These are phyloP conservation scores for Gastracanthus pulcherrimus DNA, from an alignment of 2,888 invertebrate genomes.

Conservation along the genomic window DNA sequence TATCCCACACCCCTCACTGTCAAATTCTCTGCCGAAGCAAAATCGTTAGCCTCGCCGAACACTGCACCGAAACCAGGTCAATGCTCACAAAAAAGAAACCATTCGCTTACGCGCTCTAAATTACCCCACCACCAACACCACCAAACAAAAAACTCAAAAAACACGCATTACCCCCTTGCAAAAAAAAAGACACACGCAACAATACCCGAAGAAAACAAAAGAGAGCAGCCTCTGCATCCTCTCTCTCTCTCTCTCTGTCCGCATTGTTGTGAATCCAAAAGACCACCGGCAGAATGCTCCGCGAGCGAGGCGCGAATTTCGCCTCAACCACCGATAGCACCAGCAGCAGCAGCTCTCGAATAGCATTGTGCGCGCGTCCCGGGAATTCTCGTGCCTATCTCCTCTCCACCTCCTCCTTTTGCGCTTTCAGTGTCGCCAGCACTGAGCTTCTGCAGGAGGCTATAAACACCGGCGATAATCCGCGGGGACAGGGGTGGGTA, in stretches of 20 bases:
- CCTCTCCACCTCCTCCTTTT: neutral
- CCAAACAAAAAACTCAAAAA: neutral
- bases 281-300: conserved; percentile 1
- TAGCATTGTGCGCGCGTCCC: conserved; percentile 8
- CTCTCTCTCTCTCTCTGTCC: too few relatives aligned
- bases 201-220: neutral
- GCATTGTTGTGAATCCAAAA: conserved; percentile 34
- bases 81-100: too few relatives aligned
- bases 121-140: neutral
- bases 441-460: neutral
- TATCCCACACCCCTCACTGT: too few relatives aligned
- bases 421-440: neutral
- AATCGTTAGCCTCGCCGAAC: neutral
- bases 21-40: too few relatives aligned
- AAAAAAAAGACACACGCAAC: neutral
- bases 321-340: conserved; percentile 22
- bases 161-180: neutral
- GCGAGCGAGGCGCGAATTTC: conserved; percentile 26
- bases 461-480: conserved; percentile 55
- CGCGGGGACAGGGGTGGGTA: conserved; percentile 5
- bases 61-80: too few relatives aligned
- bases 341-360: neutral
- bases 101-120: too few relatives aligned
- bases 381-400: conserved; percentile 33
- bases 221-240: neutral